Percentiles rank a stretch among this genome's conserved stretches.
Evolutionary conservation across 2,113 vertebrate genomes (phyloP).

Genomic region (Sprattus sprattus): DNA sequence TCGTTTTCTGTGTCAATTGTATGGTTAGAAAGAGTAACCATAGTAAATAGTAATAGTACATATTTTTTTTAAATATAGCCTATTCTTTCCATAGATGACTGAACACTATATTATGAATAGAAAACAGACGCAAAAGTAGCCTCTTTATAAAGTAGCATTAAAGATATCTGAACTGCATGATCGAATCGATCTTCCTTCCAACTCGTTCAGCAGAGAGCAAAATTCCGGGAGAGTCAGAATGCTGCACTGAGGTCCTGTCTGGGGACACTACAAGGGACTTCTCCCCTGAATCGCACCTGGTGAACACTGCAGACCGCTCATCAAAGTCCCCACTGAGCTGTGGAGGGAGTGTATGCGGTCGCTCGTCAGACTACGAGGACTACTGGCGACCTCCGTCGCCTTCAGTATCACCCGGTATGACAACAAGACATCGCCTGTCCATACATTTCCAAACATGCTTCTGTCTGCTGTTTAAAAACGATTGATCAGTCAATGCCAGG

Average conservation of each 20-base stretch:
- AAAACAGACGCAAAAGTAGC: not conserved
- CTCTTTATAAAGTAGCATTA: not conserved
- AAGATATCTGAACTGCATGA: not conserved
- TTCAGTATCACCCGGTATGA: conserved; percentile 87
- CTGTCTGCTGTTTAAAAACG: not conserved
- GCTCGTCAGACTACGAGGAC: conserved; percentile 83
- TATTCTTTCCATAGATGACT: not conserved
- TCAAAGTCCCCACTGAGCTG: conserved; percentile 84
- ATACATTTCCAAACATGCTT: not conserved
- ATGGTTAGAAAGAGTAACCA: too few relatives aligned
- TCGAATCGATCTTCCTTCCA: not conserved
- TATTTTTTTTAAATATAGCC: not conserved
- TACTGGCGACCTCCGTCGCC: conserved; percentile 96
- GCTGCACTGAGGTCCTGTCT: conserved; percentile 36
- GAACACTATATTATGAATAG: not conserved
- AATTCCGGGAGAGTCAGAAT: conserved; percentile 54
- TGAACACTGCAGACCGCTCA: conserved; percentile 71
- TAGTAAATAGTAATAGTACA: not conserved
- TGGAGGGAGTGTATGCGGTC: conserved; percentile 75
- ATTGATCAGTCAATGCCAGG: not conserved
- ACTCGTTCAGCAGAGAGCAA: conserved; percentile 46
- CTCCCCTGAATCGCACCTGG: conserved; percentile 74
- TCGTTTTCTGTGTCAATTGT: too few relatives aligned
- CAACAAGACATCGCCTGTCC: not conserved
- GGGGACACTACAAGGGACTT: conserved; percentile 63